phyloP scores from a whole-genome alignment of 2,797 vertebrate species.

The Halcyon chelicuti region DNA sequence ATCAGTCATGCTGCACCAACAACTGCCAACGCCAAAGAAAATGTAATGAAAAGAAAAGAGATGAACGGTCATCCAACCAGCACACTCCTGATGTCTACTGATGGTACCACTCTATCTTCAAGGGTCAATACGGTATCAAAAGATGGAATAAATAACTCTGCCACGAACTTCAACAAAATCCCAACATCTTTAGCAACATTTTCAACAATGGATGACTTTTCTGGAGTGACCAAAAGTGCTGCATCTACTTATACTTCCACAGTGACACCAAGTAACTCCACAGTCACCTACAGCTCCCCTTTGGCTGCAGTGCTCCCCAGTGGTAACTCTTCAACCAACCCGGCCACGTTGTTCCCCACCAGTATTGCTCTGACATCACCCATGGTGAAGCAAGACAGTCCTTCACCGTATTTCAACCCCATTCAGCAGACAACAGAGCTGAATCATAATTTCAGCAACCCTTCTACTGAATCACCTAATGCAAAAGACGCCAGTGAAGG shows the following conservation, averaged over 20 bases:
- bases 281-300: not conserved
- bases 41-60: not conserved
- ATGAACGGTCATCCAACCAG: not conserved
- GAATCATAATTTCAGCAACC: conserved; percentile 28
- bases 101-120: not conserved
- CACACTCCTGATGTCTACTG: not conserved
- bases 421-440: conserved; percentile 17
- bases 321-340: not conserved
- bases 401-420: not conserved
- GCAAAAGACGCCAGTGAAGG: conserved; percentile 48
- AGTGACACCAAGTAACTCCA: not conserved
- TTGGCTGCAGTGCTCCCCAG: not conserved
- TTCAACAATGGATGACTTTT: not conserved
- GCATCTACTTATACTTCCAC: not conserved
- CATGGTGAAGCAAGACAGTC: not conserved
- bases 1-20: not conserved
- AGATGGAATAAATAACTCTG: not conserved
- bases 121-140: not conserved
- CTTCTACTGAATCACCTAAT: conserved; percentile 20
- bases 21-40: not conserved
- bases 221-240: not conserved
- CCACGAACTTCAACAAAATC: not conserved
- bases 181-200: not conserved
- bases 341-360: not conserved
- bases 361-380: not conserved